Evolutionary conservation across 2,113 vertebrate species (phyloP), one percentile per base, ranked within the genome.

Genomic region (Spea multiplicata): DNA sequence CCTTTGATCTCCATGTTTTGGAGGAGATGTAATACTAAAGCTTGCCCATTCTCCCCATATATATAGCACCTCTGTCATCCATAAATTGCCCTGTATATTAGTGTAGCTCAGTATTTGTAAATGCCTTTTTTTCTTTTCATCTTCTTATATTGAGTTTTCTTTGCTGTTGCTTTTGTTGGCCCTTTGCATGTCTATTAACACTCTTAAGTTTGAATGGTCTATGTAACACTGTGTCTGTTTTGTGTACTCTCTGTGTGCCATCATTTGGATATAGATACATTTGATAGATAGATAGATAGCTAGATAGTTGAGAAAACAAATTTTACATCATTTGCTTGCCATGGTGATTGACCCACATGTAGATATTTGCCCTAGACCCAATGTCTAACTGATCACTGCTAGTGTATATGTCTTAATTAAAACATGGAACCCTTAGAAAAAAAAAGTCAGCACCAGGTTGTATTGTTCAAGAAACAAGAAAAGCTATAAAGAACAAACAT

Each of bases 131-230:
- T 30, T 30, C 30, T 30, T 30, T 30, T 10, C 57, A 66, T 62
- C 5, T 14, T 5, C 17, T 8, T 9, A 9, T 12, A 49, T n/a
- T 12, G 75, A 49, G 67, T 69, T 70, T 16, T 77, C 75, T 59
- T 62, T 77, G 75, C 75, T 77, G 75, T 77, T 77, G 75, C 75
- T 49, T 76, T 77, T 62, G 75, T 76, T 66, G 49, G 75, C 55
- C 14, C 59, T 50, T 66, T 77, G 75, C 67, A 59, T 52, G 75
- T 14, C 5, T 76, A 16, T 69, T 61, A 59, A 61, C 6, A 52
- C 49, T 48, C 16, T 66, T 75, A 67, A 68, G 64, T 70, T 61
- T 76, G 75, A 66, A 76, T 76, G 75, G 55, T 76, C 44, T 46
- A 3, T 76, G 44, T 76, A 55, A 57, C 52, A 69, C 46, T 57